Evolutionary conservation across 2,888 invertebrate species (phyloP), one percentile per base, ranked within the genome.

Genomic region (Tinea trinotella): DNA sequence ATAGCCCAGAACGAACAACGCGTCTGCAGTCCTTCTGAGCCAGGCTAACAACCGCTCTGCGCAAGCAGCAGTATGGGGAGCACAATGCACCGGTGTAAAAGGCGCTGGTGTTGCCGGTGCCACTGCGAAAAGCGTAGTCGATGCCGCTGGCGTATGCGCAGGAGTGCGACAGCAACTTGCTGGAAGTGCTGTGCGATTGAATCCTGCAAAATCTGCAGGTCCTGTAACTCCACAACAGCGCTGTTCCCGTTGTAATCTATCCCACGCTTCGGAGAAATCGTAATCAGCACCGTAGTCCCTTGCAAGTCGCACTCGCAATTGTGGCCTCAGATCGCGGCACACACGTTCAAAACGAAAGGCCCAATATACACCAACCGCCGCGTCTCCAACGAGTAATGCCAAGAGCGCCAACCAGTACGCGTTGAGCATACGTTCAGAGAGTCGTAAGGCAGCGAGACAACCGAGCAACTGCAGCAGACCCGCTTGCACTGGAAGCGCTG

Each of bases 311-410:
- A 88, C 78, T 59, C 88, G 88, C 52, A 93, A 78, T 57, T 89
- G 88, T 9, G 93, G 93, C 61, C 90, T 88, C 54, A 95, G 83
- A 62, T 93, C 93, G 60, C 91, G 89, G 65, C 92, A 91, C 63
- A 95, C 90, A 57, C 88, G 88, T 67, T 93, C 92, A 71, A 92
- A 92, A 35, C 92, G 88, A 75, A 94, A 93, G 59, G 94, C 91
- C 95, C 95, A 95, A 65, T 93, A 93, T 56, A 94, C 90, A 49
- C 95, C 95, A 59, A 95, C 90, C 53, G 94, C 90, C 12, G 92
- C 91, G 88, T 95, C 95, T 56, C 95, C 95, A 66, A 94, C 91
- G 54, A 95, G 88, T 53, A 95, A 87, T 19, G 92, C 91, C 40
- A 95, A 85, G 60, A 95, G 82, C 22, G 94, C 88, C 56, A 94